Conservation (phyloP, 2,113 vertebrate species). For the Paradoxurus hermaphroditus region DNA sequence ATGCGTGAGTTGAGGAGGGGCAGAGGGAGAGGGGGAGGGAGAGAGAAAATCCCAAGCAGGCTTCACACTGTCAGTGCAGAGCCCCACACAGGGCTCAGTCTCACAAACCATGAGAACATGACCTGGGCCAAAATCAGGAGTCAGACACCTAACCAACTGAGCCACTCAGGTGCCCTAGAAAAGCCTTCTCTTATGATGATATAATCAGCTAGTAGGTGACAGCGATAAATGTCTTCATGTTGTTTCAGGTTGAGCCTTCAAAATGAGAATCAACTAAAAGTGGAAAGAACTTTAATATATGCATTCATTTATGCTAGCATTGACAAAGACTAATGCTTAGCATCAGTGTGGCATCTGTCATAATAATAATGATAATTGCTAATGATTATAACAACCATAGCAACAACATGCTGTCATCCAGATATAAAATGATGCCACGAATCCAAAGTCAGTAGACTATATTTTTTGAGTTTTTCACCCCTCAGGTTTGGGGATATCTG, state of each 20-base stretch:
- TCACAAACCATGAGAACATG: too few species aligned
- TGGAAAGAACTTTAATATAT: conserved; percentile 53
- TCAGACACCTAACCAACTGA: too few species aligned
- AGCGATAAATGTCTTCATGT: conserved; percentile 49
- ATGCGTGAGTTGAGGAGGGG: too few species aligned
- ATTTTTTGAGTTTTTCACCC: background rate
- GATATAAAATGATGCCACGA: conserved; percentile 52
- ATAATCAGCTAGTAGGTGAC: conserved; percentile 52
- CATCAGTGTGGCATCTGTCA: conserved; percentile 59
- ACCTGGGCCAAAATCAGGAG: too few species aligned
- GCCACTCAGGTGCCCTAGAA: background rate
- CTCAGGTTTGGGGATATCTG: background rate
- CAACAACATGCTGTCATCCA: conserved; percentile 54
- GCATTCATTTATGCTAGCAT: conserved; percentile 18
- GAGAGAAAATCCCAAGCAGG: too few species aligned
- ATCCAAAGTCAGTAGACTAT: background rate
- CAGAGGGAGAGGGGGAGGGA: too few species aligned
- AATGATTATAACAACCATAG: conserved; percentile 57
- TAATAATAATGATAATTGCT: conserved; percentile 70
- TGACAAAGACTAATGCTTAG: conserved; percentile 65
- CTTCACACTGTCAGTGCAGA: too few species aligned
- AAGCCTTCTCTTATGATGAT: conserved; percentile 20
- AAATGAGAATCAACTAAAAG: conserved; percentile 51
- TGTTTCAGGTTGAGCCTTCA: conserved; percentile 64
- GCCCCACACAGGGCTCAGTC: too few species aligned